Evolutionary conservation across 2,113 vertebrate genomes (phyloP), one percentile per base, ranked within the genome.

Genomic region (Taurulus bubalis): DNA sequence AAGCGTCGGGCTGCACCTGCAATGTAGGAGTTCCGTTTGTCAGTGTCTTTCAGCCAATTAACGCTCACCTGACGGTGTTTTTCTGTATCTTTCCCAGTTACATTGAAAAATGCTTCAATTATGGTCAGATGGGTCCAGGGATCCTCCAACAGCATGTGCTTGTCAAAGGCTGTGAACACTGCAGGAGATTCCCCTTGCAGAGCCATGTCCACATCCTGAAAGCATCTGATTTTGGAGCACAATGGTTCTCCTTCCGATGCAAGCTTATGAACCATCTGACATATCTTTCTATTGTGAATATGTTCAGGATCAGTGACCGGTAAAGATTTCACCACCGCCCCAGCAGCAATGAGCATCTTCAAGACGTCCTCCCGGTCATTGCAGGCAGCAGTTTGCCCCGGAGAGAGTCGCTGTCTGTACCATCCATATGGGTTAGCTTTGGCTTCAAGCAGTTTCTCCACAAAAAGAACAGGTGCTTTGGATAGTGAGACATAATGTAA

Each of bases 31-130:
- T 88, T 69, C 16, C 77, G 1, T 14, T 82, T 87, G 1, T 0
- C 71, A 11, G 42, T 75, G 11, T 93, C 77, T 34, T 85, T 91
- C 3, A 94, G 65, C 88, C 88, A 92, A 58, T 49, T 84, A 1
- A 90, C 87, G 49, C 80, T 22, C 8, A 0, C 28, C 24, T 80
- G 62, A 2, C 1, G 38, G 68, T 92, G 93, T 58, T 83, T 66
- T 3, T 85, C 85, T 0, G 0, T 0, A 22, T 0, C 1, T 3
- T 0, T 1, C 2, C 71, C 84, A 69, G 0, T 2, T 2, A 66
- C 26, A 68, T 0, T 74, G 30, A 89, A 90, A 0, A 85, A 75
- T 0, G 0, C 0, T 75, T 94, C 92, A 79, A 89, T 78, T n/a
- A 92, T 73, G 36, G 63, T 74, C 6, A 87, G 0, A 73, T 90